Percentiles rank a stretch among this genome's conserved stretches.
These are phyloP conservation scores for Epinephelus fuscoguttatus DNA, from an alignment of 2,113 vertebrate genomes.

Conservation along the genomic window DNA sequence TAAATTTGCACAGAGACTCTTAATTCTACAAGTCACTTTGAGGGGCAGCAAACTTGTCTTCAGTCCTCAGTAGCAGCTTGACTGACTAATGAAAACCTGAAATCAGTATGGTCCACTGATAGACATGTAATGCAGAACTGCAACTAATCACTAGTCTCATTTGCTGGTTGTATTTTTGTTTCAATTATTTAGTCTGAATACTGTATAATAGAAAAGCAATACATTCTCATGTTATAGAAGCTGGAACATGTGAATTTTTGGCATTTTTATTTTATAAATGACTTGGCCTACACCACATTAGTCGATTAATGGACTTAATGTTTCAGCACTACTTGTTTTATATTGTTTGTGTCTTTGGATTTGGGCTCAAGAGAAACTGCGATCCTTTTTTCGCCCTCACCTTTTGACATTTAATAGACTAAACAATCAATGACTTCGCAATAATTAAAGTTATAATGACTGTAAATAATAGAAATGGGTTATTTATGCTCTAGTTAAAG, in stretches of 20 bases:
- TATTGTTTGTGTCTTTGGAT: not conserved
- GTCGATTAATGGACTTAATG: not conserved
- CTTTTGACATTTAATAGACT: not conserved
- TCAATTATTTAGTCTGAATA: not conserved
- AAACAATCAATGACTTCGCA: no score
- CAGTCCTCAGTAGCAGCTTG: not conserved
- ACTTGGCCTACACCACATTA: not conserved
- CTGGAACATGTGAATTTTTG: not conserved
- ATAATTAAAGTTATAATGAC: not conserved
- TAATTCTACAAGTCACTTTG: constrained; percentile 19
- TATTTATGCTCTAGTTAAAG: not conserved
- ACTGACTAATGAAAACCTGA: constrained; percentile 8
- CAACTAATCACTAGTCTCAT: not conserved
- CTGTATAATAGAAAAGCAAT: not conserved
- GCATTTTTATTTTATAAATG: not conserved
- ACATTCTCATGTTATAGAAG: not conserved
- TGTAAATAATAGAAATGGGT: not conserved
- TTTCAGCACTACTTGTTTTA: not conserved
- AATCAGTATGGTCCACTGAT: not conserved
- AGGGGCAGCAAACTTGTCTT: constrained; percentile 9
- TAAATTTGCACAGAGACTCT: constrained; percentile 6
- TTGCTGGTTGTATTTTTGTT: not conserved
- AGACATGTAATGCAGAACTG: not conserved
- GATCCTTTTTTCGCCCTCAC: not conserved
- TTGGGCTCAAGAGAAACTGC: not conserved